A percentile compares a stretch with the other conserved stretches of the same genome.
Evolutionary conservation across 2,888 invertebrate genomes (phyloP).

Genomic region (Omphaloscelis lunosa): DNA sequence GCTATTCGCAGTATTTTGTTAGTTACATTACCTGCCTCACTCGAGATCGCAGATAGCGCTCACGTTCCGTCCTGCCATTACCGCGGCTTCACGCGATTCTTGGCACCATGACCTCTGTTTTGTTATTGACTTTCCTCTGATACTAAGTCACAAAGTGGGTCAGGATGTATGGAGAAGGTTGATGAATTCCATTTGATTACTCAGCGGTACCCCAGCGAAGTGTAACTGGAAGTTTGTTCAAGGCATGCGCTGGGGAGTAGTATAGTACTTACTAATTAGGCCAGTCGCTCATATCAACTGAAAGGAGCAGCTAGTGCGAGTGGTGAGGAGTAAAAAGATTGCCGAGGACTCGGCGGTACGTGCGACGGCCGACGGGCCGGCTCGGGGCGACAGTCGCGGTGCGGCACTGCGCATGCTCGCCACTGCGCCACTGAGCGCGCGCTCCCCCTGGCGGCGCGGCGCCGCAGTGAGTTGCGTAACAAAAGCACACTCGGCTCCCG

Average conservation of each 20-base stretch:
- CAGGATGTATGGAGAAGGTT: slow-evolving; percentile 64
- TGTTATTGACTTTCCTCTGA: slow-evolving; percentile 83
- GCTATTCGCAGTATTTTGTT: slow-evolving; percentile 54
- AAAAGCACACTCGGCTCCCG: slow-evolving; percentile 87
- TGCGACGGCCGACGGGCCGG: slow-evolving; percentile 48
- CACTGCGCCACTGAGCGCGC: slow-evolving; percentile 89
- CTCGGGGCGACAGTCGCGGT: slow-evolving; percentile 61
- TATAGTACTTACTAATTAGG: slow-evolving; percentile 57
- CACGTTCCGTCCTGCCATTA: slow-evolving; percentile 80
- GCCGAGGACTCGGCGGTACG: slow-evolving; percentile 66
- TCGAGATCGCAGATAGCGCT: slow-evolving; percentile 79
- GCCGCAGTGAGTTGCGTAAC: slow-evolving; percentile 90
- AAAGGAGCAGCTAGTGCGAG: slow-evolving; percentile 68
- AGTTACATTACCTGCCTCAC: slow-evolving; percentile 64
- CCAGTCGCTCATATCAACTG: slow-evolving; percentile 48
- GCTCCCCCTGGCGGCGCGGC: slow-evolving; percentile 89
- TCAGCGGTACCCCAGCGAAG: slow-evolving; percentile 6
- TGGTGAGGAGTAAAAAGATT: slow-evolving; percentile 76
- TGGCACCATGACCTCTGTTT: slow-evolving; percentile 82
- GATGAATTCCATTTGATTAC: slow-evolving; percentile 49
- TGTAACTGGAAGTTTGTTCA: slow-evolving; percentile 21
- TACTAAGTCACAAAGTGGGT: slow-evolving; percentile 67
- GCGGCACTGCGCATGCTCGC: slow-evolving; percentile 87
- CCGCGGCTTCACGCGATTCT: slow-evolving; percentile 83
- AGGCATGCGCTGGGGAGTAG: slow-evolving; percentile 23